Conservation (phyloP, 2,797 vertebrate species). For the Molossus alvarezi region DNA sequence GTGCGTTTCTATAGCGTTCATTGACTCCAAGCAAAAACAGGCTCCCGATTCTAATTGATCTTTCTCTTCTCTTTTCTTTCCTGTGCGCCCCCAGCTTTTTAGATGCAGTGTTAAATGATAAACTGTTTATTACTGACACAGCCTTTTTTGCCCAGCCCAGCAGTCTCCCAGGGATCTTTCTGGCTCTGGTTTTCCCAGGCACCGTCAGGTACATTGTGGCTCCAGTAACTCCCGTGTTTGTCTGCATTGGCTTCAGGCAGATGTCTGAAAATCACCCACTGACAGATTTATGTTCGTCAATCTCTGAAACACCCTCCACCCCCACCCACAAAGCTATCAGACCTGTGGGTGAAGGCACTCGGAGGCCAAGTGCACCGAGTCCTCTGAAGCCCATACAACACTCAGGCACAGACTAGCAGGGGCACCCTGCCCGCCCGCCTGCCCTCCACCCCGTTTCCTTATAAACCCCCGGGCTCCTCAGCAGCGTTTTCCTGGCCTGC, state of each 20-base stretch:
- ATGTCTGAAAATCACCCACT: conserved; percentile 80
- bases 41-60: background rate
- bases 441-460: background rate
- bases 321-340: conserved; percentile 1
- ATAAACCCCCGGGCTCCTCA: background rate
- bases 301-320: conserved; percentile 66
- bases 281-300: conserved; percentile 76
- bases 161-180: conserved; percentile 36
- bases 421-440: background rate
- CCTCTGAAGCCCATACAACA: conserved; percentile 73
- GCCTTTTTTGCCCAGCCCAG: conserved; percentile 25
- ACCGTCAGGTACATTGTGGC: conserved; percentile 29
- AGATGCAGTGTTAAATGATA: conserved; percentile 66
- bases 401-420: background rate
- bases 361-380: conserved; percentile 72
- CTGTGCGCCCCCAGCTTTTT: background rate
- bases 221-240: conserved; percentile 23
- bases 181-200: conserved; percentile 59
- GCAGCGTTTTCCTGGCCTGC: conserved; percentile 47
- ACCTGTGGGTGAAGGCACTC: conserved; percentile 59
- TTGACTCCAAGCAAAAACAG: conserved; percentile 58
- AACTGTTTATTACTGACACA: conserved; percentile 61
- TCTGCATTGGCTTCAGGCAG: conserved; percentile 64
- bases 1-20: background rate
- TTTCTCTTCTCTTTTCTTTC: background rate